Percentiles rank a stretch among this genome's conserved stretches.
These are phyloP conservation scores for Oeneis ivallda DNA, from an alignment of 2,888 invertebrate genomes.

Conservation along the genomic window DNA sequence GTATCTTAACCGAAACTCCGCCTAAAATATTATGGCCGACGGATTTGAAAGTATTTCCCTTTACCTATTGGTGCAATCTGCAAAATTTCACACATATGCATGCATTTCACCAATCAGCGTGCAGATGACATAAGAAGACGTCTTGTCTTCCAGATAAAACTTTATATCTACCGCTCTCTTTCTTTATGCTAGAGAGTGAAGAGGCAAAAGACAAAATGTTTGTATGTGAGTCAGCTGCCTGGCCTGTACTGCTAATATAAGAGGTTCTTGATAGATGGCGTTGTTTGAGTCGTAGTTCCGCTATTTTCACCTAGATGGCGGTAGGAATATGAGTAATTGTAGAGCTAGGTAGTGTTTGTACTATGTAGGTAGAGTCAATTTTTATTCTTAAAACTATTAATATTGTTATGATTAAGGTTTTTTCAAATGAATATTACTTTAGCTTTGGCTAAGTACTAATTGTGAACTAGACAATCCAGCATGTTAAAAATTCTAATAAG, in stretches of 20 bases:
- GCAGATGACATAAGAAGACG: slow-evolving; percentile 60
- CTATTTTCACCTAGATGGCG: slow-evolving; percentile 56
- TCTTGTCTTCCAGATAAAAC: slow-evolving; percentile 60
- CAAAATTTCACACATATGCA: slow-evolving; percentile 60
- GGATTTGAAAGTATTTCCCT: slow-evolving; percentile 53
- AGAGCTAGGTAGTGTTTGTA: no score
- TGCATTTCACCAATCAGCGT: slow-evolving; percentile 69
- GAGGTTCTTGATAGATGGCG: slow-evolving; percentile 61
- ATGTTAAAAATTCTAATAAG: no score
- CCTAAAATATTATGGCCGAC: slow-evolving; percentile 78
- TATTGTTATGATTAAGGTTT: no score
- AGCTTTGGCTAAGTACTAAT: no score
- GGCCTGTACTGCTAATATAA: slow-evolving; percentile 43
- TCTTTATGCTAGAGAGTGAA: slow-evolving; percentile 60
- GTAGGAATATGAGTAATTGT: slow-evolving; percentile 8
- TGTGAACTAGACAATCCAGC: no score
- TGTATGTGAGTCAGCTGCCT: slow-evolving; percentile 58
- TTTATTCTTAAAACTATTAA: background rate
- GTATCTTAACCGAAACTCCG: slow-evolving; percentile 67
- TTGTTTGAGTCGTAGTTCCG: slow-evolving; percentile 53
- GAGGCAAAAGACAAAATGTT: slow-evolving; percentile 51
- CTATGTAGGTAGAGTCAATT: background rate
- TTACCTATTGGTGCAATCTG: slow-evolving; percentile 64
- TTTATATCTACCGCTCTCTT: slow-evolving; percentile 59
- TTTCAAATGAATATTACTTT: no score